These are phyloP conservation scores for Beris chalybata DNA, from an alignment of 2,888 invertebrate genomes.

Conservation along the genomic window DNA sequence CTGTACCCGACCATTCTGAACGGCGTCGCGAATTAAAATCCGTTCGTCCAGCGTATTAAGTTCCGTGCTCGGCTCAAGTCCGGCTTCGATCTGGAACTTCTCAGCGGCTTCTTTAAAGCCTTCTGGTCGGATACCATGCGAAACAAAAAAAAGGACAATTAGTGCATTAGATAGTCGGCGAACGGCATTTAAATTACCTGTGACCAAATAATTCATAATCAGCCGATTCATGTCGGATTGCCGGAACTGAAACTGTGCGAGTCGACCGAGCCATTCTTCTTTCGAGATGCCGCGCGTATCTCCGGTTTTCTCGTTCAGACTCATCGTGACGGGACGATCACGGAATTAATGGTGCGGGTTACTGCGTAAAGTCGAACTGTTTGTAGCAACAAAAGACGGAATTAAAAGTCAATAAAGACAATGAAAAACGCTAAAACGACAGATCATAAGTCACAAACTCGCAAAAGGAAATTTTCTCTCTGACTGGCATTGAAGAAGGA, in stretches of 20 bases:
- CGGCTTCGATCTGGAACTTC: slow-evolving; percentile 94
- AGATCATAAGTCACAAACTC: not conserved
- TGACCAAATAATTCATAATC: slow-evolving; percentile 98
- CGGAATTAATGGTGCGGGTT: slow-evolving; percentile 40
- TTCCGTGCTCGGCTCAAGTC: slow-evolving; percentile 76
- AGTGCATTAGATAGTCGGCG: not conserved
- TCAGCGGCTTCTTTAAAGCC: slow-evolving; percentile 96
- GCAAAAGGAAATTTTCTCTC: slow-evolving; percentile 11
- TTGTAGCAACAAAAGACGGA: slow-evolving; percentile 5
- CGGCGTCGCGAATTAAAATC: slow-evolving; percentile 89
- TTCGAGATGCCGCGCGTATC: slow-evolving; percentile 46
- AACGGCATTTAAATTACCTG: slow-evolving; percentile 65
- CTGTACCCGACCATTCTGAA: slow-evolving; percentile 88
- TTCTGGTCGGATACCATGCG: slow-evolving; percentile 60
- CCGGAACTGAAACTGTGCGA: slow-evolving; percentile 70
- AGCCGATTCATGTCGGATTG: slow-evolving; percentile 94
- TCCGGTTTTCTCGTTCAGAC: slow-evolving; percentile 53
- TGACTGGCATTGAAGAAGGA: not conserved
- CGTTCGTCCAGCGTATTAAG: slow-evolving; percentile 86
- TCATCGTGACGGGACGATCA: slow-evolving; percentile 44
- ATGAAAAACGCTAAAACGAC: slow-evolving; percentile 23
- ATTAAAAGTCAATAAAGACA: slow-evolving; percentile 11
- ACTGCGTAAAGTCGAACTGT: not conserved
- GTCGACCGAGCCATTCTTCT: slow-evolving; percentile 54
- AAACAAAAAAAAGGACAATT: slow-evolving; percentile 32